Evolutionary conservation across 2,888 invertebrate species (phyloP).

Genomic region (Belgica antarctica): DNA sequence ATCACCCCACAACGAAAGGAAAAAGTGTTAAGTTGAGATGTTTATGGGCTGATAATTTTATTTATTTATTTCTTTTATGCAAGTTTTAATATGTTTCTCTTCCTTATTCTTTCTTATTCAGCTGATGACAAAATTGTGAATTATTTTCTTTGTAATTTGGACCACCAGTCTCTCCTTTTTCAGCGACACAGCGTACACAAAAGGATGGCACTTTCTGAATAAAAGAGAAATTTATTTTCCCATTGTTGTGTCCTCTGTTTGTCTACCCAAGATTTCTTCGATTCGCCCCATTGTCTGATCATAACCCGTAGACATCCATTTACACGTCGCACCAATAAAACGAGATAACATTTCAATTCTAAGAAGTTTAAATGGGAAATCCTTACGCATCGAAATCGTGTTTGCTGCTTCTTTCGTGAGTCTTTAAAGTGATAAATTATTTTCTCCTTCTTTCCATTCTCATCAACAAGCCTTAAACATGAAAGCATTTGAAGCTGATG

Average conservation of each 20-base stretch:
- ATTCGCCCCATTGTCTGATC: constrained; percentile 15
- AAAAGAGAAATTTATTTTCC: constrained; percentile 26
- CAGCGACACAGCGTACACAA: constrained; percentile 13
- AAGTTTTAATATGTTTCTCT: neutral
- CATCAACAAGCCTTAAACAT: neutral
- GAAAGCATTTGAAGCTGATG: neutral
- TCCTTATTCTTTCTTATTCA: too few relatives aligned
- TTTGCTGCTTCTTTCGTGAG: neutral
- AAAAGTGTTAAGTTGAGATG: constrained; percentile 44
- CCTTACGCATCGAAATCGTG: neutral
- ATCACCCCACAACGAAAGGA: neutral
- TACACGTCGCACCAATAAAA: constrained; percentile 19
- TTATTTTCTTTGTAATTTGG: neutral
- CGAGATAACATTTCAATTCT: constrained; percentile 38
- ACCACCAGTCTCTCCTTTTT: neutral
- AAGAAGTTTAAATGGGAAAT: constrained; percentile 34
- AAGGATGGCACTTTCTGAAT: constrained; percentile 1
- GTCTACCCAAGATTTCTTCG: constrained; percentile 11
- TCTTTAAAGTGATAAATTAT: constrained; percentile 26
- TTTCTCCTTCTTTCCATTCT: neutral
- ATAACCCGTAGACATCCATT: constrained; percentile 25
- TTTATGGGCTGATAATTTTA: constrained; percentile 40
- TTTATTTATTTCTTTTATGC: constrained; percentile 39
- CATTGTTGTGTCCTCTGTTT: constrained; percentile 17
- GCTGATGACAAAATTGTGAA: constrained; percentile 34